Base-by-base conservation (phyloP, 1,140 invertebrate species). In the Zaprionus taronus region DNA sequence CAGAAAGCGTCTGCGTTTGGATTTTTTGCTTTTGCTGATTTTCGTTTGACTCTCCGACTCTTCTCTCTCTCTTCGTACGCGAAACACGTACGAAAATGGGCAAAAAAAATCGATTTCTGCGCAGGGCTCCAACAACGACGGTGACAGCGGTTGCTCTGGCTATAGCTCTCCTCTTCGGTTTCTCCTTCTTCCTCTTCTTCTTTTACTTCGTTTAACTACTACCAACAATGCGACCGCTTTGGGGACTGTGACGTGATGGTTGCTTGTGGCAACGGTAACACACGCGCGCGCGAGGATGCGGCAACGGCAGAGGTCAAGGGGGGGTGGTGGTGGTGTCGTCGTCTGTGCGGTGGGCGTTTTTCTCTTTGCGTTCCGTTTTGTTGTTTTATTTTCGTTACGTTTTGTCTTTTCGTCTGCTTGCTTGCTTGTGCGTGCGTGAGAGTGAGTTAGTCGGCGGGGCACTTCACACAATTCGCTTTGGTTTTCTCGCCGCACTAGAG, bases 81-180 rank as follows among this genome's bases (percentile, higher is more conserved):
- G 65, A 74, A 74, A 34, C 72, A 69, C 72, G 72, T 74, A 74
- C 72, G 83, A 86, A 91, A 91, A 82, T 87, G 81, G 81, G 78
- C 84, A 84, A 87, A 87, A 91, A 91, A 84, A 84, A 91, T 84
- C 81, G 81, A 85, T 89, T 91, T 91, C 89, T 91, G 89, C 84
- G 81, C 84, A 89, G 87, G 91, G 89, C 79, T 87, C 83, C 87
- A 86, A 79, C 86, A 85, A 55, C 17, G 62, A 49, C 47, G 44
- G 31, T 34, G 31, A 57, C 49, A 51, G 63, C 64, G 74, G 58
- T 28, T 86, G 58, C 36, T 86, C 60, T 38, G 36, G 36, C 36
- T 38, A 15, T 15, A 47, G 47, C 12, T 83, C 72, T 82, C 68
- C 85, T 67, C 77, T 72, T 63, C 53, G 77, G 58, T 63, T 65